Percentiles rank a stretch among this genome's conserved stretches.
Evolutionary conservation across 2,797 vertebrate genomes (phyloP).

Genomic region (Trachops cirrhosus): DNA sequence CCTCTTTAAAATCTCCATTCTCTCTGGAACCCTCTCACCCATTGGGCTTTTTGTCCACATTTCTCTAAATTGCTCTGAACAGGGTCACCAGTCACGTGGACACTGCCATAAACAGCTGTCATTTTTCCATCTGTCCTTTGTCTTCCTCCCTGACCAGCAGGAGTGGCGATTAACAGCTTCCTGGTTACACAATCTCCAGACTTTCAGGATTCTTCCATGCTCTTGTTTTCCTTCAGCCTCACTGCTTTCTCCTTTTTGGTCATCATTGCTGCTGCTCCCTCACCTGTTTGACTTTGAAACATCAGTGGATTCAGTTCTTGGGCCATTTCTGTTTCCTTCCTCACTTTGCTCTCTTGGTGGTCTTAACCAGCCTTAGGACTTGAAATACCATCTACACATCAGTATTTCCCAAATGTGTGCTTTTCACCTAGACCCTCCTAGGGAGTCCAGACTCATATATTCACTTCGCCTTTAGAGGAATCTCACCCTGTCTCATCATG

Average conservation of each 20-base stretch:
- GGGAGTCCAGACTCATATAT: not conserved
- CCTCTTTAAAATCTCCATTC: not conserved
- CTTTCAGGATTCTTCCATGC: not conserved
- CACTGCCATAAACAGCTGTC: not conserved
- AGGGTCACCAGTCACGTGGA: not conserved
- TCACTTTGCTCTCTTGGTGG: conserved; percentile 20
- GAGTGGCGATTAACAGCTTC: not conserved
- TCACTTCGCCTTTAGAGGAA: not conserved
- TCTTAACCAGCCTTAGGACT: not conserved
- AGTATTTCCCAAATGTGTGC: not conserved
- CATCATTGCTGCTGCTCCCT: not conserved
- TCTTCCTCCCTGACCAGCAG: not conserved
- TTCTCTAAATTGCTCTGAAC: not conserved
- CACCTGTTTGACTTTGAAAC: not conserved
- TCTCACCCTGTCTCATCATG: not conserved
- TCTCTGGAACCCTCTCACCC: not conserved
- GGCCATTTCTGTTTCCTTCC: conserved; percentile 17
- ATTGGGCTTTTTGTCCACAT: not conserved
- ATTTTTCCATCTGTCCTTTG: not conserved
- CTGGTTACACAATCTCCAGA: not conserved
- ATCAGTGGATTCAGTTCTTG: not conserved
- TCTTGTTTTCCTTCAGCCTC: not conserved
- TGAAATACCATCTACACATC: not conserved
- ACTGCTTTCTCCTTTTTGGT: not conserved
- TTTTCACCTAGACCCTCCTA: not conserved